Evolutionary conservation across 2,113 vertebrate genomes (phyloP).

Genomic region (Benitochromis conjunctus): DNA sequence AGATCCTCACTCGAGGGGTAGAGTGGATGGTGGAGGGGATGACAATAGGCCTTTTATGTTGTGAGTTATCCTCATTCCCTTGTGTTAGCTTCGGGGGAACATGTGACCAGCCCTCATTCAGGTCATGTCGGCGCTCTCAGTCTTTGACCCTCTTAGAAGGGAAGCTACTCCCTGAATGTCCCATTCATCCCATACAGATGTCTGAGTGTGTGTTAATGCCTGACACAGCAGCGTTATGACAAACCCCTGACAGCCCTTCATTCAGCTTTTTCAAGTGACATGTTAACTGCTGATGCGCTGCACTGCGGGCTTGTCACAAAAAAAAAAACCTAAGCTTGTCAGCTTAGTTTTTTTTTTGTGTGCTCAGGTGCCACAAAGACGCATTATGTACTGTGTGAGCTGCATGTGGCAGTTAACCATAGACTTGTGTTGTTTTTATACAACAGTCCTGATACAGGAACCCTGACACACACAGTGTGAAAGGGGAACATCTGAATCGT

Average conservation of each 20-base stretch:
- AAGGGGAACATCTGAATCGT: background rate
- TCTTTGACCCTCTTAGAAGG: slow-evolving; percentile 46
- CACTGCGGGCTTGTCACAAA: background rate
- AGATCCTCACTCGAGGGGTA: slow-evolving; percentile 28
- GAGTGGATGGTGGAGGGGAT: slow-evolving; percentile 24
- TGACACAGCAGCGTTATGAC: slow-evolving; percentile 7
- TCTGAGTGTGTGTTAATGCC: slow-evolving; percentile 6
- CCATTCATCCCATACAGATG: slow-evolving; percentile 43
- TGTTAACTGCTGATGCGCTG: background rate
- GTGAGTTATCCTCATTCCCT: slow-evolving; percentile 37
- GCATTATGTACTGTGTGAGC: background rate
- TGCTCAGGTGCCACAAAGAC: background rate
- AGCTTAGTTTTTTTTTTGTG: background rate
- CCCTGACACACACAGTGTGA: background rate
- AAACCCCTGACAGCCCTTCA: background rate
- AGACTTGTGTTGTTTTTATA: background rate
- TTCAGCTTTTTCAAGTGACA: background rate
- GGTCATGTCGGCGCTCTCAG: slow-evolving; percentile 58
- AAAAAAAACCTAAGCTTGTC: too few relatives aligned
- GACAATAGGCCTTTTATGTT: slow-evolving; percentile 69
- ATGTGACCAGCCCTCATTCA: slow-evolving; percentile 69
- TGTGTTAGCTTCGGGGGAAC: slow-evolving; percentile 61
- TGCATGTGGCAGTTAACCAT: background rate
- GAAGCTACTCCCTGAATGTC: slow-evolving; percentile 20
- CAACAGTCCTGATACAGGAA: background rate